Conservation (phyloP, 1,140 invertebrate species). For the Drosophila mayri region DNA sequence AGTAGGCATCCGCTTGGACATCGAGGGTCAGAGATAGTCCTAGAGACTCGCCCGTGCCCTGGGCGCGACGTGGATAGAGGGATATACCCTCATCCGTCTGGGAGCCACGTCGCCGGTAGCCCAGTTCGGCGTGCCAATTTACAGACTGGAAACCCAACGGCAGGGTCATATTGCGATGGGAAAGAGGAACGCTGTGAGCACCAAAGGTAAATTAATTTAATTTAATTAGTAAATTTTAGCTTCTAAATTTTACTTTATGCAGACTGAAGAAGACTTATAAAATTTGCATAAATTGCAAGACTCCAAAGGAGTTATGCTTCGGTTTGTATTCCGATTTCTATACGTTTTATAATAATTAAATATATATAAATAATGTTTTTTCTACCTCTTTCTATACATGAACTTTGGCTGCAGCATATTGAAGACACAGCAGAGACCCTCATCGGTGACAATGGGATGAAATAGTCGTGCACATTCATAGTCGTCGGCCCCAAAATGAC, state of each 20-base stretch:
- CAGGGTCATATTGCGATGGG: constrained; percentile 45
- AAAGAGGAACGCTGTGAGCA: constrained; percentile 33
- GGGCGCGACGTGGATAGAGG: constrained; percentile 88
- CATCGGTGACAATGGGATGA: constrained; percentile 91
- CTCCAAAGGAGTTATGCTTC: background rate
- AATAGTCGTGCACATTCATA: constrained; percentile 89
- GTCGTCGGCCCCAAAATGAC: constrained; percentile 87
- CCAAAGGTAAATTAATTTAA: no score
- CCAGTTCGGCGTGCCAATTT: constrained; percentile 91
- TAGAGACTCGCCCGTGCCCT: constrained; percentile 87
- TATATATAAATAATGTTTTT: background rate
- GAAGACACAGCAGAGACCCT: constrained; percentile 93
- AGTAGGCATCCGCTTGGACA: constrained; percentile 90
- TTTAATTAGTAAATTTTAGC: background rate
- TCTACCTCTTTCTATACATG: constrained; percentile 86
- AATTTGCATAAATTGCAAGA: no score
- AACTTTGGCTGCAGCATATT: constrained; percentile 89
- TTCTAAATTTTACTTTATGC: background rate
- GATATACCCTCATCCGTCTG: constrained; percentile 46
- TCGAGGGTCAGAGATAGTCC: constrained; percentile 90
- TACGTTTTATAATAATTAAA: background rate
- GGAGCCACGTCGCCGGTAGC: constrained; percentile 86
- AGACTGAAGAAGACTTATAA: no score
- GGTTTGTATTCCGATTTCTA: background rate
- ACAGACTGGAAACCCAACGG: constrained; percentile 76